phyloP scores from a whole-genome alignment of 2,797 vertebrate species.

The Gadopsis marmoratus region DNA sequence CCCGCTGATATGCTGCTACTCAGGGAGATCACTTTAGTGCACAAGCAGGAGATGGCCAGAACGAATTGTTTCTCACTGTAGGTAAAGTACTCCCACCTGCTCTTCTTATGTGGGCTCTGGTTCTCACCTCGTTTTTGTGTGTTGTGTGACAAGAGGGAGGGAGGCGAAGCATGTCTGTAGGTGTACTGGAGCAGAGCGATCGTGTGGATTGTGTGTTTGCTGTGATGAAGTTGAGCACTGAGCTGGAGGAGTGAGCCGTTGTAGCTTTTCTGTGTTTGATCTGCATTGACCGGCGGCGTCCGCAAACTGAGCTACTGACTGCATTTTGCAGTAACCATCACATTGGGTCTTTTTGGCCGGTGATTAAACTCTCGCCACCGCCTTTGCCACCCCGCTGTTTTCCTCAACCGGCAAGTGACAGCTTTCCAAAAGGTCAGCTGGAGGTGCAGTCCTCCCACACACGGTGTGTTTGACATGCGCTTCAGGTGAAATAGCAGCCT shows the following conservation, averaged over 20 bases:
- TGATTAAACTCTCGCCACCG: constrained; percentile 50
- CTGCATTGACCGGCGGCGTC: constrained; percentile 20
- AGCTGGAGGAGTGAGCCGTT: constrained; percentile 56
- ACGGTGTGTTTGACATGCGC: constrained; percentile 37
- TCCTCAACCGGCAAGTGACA: constrained; percentile 39
- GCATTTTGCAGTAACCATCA: constrained; percentile 20
- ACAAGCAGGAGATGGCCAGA: constrained; percentile 76
- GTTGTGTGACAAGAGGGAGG: constrained; percentile 73
- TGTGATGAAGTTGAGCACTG: constrained; percentile 49
- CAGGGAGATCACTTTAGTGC: constrained; percentile 78
- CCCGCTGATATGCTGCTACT: constrained; percentile 78
- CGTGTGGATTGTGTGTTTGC: constrained; percentile 60
- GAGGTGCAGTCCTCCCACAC: constrained; percentile 48
- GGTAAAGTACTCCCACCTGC: constrained; percentile 85
- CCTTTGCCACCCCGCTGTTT: constrained; percentile 40
- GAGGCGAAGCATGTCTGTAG: constrained; percentile 66
- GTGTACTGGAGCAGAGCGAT: constrained; percentile 67
- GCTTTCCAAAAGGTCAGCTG: constrained; percentile 67
- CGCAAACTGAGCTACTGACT: constrained; percentile 2
- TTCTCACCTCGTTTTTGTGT: constrained; percentile 74
- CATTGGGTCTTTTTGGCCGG: constrained; percentile 39
- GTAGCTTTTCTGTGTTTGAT: constrained; percentile 46
- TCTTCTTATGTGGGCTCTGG: constrained; percentile 80
- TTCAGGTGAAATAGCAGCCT: constrained; percentile 57
- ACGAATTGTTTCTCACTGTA: constrained; percentile 82